These are phyloP conservation scores for Himalopsyche anomala DNA, from an alignment of 2,888 invertebrate genomes.

Conservation along the genomic window DNA sequence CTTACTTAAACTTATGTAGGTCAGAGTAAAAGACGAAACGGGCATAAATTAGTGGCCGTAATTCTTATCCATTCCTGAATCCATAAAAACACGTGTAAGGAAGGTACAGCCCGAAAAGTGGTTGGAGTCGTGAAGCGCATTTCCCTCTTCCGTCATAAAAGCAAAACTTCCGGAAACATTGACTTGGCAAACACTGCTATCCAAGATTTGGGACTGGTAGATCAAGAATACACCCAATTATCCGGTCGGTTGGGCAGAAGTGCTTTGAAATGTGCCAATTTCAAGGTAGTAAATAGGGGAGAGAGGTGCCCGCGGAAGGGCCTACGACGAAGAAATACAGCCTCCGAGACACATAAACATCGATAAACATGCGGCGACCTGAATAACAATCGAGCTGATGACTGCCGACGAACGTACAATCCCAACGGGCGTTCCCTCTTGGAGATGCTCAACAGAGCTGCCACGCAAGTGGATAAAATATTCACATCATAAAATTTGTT, in stretches of 20 bases:
- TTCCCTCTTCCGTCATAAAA: not conserved
- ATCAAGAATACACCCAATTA: slow-evolving; percentile 17
- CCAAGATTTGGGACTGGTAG: not conserved
- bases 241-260: slow-evolving; percentile 14
- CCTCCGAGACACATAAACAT: slow-evolving; percentile 26
- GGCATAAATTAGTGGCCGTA: not conserved
- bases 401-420: not conserved
- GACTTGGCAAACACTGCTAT: not conserved
- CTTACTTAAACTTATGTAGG: too few relatives aligned
- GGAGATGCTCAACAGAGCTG: not conserved
- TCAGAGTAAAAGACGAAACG: too few relatives aligned
- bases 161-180: not conserved
- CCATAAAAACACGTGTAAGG: not conserved
- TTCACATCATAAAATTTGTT: slow-evolving; percentile 4
- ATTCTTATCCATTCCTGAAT: not conserved
- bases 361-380: slow-evolving; percentile 26
- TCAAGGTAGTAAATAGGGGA: not conserved
- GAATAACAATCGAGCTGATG: slow-evolving; percentile 30
- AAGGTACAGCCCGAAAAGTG: not conserved
- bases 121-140: not conserved
- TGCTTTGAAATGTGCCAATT: slow-evolving; percentile 18
- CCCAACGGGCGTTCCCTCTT: not conserved
- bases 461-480: not conserved
- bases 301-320: not conserved
- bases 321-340: slow-evolving; percentile 4